A percentile compares a stretch with the other conserved stretches of the same genome.
These are phyloP conservation scores for Bradypus variegatus DNA, from an alignment of 2,797 vertebrate species.

Conservation along the genomic window DNA sequence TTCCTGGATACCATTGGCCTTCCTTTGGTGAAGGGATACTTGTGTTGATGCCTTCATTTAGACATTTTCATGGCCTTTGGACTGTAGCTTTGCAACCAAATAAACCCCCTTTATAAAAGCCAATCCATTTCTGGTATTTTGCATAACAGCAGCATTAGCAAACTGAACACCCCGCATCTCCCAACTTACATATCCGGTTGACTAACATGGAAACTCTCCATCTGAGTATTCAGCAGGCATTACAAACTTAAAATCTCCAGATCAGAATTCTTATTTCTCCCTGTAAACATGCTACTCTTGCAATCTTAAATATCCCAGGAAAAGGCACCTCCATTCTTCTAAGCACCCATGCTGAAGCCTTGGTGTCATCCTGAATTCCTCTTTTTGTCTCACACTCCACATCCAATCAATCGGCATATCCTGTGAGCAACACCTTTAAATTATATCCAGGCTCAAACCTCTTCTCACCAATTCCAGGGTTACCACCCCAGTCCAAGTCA, in stretches of 20 bases:
- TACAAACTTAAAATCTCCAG: not conserved
- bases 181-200: not conserved
- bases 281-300: not conserved
- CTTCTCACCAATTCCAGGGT: not conserved
- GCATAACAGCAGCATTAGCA: no score
- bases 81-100: no score
- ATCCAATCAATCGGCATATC: not conserved
- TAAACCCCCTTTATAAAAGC: no score
- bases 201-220: conserved; percentile 1
- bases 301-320: not conserved
- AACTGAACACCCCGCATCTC: not conserved
- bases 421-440: not conserved
- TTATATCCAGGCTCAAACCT: not conserved
- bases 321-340: not conserved
- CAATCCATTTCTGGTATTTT: no score
- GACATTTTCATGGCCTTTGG: no score
- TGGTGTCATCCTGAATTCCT: not conserved
- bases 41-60: no score
- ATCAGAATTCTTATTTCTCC: not conserved
- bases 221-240: not conserved
- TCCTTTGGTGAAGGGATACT: no score
- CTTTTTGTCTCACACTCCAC: not conserved
- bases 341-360: not conserved
- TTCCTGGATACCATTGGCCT: no score
- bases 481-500: not conserved